Conservation (phyloP, 2,113 vertebrate species). For the Tympanuchus pallidicinctus region DNA sequence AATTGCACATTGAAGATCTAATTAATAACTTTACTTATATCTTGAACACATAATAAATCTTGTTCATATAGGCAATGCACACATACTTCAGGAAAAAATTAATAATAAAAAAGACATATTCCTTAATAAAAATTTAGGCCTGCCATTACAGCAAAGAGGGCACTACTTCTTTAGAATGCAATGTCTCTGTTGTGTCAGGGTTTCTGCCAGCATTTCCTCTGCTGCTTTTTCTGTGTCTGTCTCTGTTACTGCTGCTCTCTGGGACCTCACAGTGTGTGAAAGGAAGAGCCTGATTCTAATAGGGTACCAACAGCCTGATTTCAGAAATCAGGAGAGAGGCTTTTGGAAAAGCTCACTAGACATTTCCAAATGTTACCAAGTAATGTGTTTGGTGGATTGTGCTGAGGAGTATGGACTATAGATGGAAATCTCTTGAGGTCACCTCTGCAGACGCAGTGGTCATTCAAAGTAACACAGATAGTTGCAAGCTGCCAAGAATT, state of each 20-base stretch:
- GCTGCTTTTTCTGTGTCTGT: not conserved
- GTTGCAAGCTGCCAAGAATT: not conserved
- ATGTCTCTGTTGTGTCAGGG: not conserved
- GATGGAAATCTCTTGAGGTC: not conserved
- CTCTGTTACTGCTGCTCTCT: not conserved
- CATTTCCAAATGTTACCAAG: not conserved
- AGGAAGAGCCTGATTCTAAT: not conserved
- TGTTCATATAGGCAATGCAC: too few relatives aligned
- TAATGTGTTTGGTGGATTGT: not conserved
- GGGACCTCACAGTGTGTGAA: not conserved
- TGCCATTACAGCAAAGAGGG: not conserved
- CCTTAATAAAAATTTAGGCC: not conserved
- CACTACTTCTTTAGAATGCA: not conserved
- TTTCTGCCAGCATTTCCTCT: not conserved
- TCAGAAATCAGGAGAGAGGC: not conserved
- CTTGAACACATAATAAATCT: too few relatives aligned
- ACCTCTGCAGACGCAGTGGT: not conserved
- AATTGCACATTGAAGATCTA: not conserved
- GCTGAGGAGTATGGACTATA: not conserved
- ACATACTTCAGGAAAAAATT: not conserved
- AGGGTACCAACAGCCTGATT: not conserved
- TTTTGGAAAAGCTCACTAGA: constrained; percentile 16
- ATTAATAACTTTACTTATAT: not conserved
- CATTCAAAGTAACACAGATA: not conserved
- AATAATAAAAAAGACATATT: not conserved